These are phyloP conservation scores for Lagopus leucura DNA, from an alignment of 2,113 vertebrate species.

Conservation along the genomic window DNA sequence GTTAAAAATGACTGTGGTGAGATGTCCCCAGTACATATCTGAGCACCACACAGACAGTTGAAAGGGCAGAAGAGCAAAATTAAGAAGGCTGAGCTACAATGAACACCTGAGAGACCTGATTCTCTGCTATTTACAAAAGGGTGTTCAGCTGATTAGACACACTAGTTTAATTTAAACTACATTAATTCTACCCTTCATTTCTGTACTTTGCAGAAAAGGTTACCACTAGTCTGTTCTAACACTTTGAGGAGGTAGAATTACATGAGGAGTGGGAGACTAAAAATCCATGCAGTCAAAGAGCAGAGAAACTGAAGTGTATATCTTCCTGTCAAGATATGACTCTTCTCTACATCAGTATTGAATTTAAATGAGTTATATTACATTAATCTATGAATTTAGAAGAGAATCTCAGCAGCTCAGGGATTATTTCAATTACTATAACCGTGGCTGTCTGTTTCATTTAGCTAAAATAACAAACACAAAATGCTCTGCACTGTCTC, in stretches of 20 bases:
- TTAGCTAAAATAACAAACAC: background rate
- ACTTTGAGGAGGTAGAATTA: too few species aligned
- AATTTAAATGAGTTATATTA: background rate
- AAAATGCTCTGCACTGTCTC: background rate
- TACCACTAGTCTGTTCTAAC: background rate
- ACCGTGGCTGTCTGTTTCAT: background rate
- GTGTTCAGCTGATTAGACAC: background rate
- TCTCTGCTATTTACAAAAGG: background rate
- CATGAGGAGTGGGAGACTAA: fast-evolving
- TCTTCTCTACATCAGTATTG: background rate
- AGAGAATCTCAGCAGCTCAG: background rate
- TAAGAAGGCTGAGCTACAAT: background rate
- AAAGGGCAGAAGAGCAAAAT: background rate
- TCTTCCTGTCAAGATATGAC: background rate
- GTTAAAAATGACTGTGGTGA: background rate
- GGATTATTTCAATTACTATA: background rate
- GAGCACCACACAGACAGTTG: background rate
- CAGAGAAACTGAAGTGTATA: background rate
- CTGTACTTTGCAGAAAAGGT: background rate
- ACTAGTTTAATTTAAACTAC: background rate
- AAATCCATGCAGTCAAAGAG: background rate
- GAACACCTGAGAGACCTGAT: background rate
- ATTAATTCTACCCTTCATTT: background rate
- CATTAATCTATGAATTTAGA: background rate
- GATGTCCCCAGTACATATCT: background rate